Evolutionary conservation across 35 echinoderm and acorn worm species (phyloP).

Genomic region (Ophioderma brevispina): DNA sequence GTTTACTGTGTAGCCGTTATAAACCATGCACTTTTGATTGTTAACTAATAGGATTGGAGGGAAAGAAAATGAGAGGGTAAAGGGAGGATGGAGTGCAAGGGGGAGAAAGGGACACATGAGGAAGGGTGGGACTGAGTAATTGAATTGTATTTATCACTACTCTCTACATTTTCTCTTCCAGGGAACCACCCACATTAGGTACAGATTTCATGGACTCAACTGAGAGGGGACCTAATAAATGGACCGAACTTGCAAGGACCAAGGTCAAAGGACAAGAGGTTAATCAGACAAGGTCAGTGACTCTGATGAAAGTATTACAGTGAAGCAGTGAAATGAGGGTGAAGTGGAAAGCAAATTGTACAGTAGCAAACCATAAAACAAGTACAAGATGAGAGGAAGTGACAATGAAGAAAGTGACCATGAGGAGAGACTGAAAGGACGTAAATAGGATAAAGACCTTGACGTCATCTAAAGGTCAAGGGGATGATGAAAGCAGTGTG

Average conservation of each 20-base stretch:
- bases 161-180: no score
- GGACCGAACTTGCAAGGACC: no score
- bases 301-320: not conserved
- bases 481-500: not conserved
- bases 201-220: slow-evolving; percentile 7
- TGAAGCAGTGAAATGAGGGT: slow-evolving; percentile 43
- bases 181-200: no score
- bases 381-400: not conserved
- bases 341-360: slow-evolving; percentile 27
- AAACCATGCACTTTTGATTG: no score
- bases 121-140: no score
- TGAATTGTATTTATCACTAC: no score
- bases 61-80: no score
- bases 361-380: not conserved
- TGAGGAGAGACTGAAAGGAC: not conserved
- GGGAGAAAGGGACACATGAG: no score
- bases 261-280: slow-evolving; percentile 13
- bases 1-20: no score
- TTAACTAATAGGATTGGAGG: no score
- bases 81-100: no score
- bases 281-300: not conserved
- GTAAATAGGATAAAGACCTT: not conserved
- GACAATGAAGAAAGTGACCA: not conserved
- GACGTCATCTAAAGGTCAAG: not conserved
- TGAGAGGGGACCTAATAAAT: not conserved